Percentiles rank a stretch among this genome's conserved stretches.
phyloP scores from a whole-genome alignment of 1,140 invertebrate species.

The Papilio helenus region DNA sequence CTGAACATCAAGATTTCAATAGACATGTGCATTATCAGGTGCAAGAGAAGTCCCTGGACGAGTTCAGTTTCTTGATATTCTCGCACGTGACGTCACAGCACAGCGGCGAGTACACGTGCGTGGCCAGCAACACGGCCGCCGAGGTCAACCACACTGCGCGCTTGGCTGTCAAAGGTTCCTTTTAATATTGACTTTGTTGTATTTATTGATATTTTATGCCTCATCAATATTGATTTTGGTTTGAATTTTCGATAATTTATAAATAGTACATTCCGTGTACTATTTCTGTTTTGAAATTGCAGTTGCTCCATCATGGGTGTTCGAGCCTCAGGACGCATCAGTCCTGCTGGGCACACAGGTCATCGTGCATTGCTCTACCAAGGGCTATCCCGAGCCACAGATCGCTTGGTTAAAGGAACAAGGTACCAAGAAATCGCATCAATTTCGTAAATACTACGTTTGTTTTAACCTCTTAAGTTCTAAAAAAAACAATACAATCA shows the following conservation, averaged over 20 bases:
- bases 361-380: slow-evolving; percentile 89
- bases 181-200: neutral
- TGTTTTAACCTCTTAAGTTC: neutral
- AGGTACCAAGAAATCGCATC: slow-evolving; percentile 60
- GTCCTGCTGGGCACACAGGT: slow-evolving; percentile 89
- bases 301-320: slow-evolving; percentile 93
- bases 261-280: neutral
- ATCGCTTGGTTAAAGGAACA: slow-evolving; percentile 88
- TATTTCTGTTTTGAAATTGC: slow-evolving; percentile 49
- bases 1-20: neutral
- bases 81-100: slow-evolving; percentile 90
- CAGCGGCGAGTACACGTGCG: slow-evolving; percentile 94
- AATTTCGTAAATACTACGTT: neutral
- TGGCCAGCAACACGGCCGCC: slow-evolving; percentile 92
- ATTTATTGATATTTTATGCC: neutral
- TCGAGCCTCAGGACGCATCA: slow-evolving; percentile 90
- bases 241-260: too few relatives aligned
- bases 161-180: slow-evolving; percentile 90
- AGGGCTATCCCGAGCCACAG: slow-evolving; percentile 91
- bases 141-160: slow-evolving; percentile 92
- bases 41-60: slow-evolving; percentile 87
- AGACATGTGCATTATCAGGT: slow-evolving; percentile 76
- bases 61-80: slow-evolving; percentile 89
- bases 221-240: too few relatives aligned
- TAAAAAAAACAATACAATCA: neutral